Conservation (phyloP, 30 jellyfish, hydroid and myxozoan species). For the Mastigias papua region DNA sequence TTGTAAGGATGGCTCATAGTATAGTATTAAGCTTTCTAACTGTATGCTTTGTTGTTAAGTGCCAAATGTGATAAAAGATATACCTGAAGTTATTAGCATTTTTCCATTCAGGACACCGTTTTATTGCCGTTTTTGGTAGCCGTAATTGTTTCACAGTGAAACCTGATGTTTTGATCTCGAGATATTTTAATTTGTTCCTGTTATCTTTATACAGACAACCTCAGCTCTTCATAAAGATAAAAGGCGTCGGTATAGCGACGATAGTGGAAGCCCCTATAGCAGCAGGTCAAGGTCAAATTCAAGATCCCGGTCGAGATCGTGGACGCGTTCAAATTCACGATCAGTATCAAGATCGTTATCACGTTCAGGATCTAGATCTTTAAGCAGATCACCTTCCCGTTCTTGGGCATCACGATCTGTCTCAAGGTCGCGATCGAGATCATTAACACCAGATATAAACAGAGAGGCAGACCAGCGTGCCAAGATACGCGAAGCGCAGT, state of each 20-base stretch:
- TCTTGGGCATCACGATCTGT: slow-evolving; percentile 63
- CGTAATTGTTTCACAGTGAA: too few species aligned
- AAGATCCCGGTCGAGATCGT: slow-evolving; percentile 70
- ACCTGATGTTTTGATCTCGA: too few species aligned
- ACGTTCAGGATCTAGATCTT: slow-evolving; percentile 53
- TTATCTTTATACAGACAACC: slow-evolving; percentile 30
- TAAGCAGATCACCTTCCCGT: slow-evolving; percentile 62
- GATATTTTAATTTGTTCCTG: neutral
- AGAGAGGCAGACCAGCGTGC: slow-evolving; percentile 40
- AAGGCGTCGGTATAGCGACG: slow-evolving; percentile 73
- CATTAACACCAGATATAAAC: slow-evolving; percentile 34
- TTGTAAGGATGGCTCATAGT: too few species aligned
- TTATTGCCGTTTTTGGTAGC: too few species aligned
- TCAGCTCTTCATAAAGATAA: slow-evolving; percentile 74
- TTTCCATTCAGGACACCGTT: too few species aligned
- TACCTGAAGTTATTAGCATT: too few species aligned
- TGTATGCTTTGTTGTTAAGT: too few species aligned
- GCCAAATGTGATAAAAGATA: too few species aligned
- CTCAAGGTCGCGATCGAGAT: slow-evolving; percentile 42
- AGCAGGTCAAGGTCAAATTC: slow-evolving; percentile 79
- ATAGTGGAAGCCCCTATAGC: slow-evolving; percentile 71
- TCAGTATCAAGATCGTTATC: slow-evolving; percentile 74
- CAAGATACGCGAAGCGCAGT: slow-evolving; percentile 11
- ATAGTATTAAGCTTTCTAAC: too few species aligned
- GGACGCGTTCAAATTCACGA: slow-evolving; percentile 66